Evolutionary conservation across 2,888 invertebrate species (phyloP).

Genomic region (Tinea semifulvella): DNA sequence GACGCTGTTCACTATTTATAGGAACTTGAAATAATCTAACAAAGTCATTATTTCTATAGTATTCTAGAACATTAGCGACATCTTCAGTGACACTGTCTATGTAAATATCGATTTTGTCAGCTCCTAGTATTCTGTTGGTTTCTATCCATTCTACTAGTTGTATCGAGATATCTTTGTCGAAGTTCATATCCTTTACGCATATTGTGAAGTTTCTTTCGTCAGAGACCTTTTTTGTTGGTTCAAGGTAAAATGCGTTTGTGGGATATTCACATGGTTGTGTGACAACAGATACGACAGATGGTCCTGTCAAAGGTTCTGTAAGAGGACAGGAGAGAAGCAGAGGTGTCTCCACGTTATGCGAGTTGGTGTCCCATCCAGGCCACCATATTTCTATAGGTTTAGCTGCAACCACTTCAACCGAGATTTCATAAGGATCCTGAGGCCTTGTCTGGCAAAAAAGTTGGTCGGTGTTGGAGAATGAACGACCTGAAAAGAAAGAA

Average conservation of each 20-base stretch:
- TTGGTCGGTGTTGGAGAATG: conserved; percentile 40
- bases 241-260: conserved; percentile 43
- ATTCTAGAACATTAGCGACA: conserved; percentile 60
- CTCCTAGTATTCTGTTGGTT: conserved; percentile 72
- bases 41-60: conserved; percentile 60
- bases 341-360: conserved; percentile 58
- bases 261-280: conserved; percentile 58
- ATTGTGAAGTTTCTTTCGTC: conserved; percentile 64
- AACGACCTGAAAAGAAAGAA: conserved; percentile 42
- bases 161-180: conserved; percentile 68
- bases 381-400: conserved; percentile 70
- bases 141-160: conserved; percentile 77
- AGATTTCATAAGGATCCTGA: conserved; percentile 37
- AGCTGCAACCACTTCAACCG: conserved; percentile 65
- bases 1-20: conserved; percentile 51
- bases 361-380: conserved; percentile 65
- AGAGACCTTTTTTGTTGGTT: conserved; percentile 25
- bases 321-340: conserved; percentile 71
- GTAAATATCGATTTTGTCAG: conserved; percentile 72
- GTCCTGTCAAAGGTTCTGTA: conserved; percentile 45
- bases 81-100: conserved; percentile 66
- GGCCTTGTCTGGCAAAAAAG: conserved; percentile 65
- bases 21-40: conserved; percentile 61
- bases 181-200: conserved; percentile 78
- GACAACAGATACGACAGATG: conserved; percentile 55